Evolutionary conservation across 2,797 vertebrate species (phyloP), one percentile per base, ranked within the genome.

Genomic region (Geotrypetes seraphini): DNA sequence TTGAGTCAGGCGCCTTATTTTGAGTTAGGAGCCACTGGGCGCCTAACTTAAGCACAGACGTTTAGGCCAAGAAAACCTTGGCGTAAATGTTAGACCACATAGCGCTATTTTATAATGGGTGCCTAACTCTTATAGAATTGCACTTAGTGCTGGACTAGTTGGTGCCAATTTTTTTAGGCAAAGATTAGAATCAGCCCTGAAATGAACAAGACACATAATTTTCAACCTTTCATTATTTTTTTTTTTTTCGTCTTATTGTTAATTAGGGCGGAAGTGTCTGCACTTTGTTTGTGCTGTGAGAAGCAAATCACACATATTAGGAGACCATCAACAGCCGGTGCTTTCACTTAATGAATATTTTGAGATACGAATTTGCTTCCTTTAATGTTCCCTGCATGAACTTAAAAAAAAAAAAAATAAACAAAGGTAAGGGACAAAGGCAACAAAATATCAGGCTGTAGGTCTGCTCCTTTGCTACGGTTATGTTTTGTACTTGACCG

Each of bases 351-450:
- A 50, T 51, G 55, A 57, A 63, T 47, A 56, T 63, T 73, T 68
- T 51, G 71, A 69, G 62, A 65, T 68, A 54, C 69, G 72, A 47
- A 62, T 64, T 69, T 65, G 66, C 42, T 77, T 80, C 58, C 59
- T 75, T 40, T 63, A 69, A 57, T 59, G 62, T 51, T 50, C 55
- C 66, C 75, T 55, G 19, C 33, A 56, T 74, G 61, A 82, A 71
- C 63, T 58, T 67, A 27, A 39, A 55, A 73, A 79, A 69, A 62
- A 63, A 76, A 78, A 75, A 47, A 54, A 35, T n/a, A n/a, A 42
- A 72, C 51, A 60, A 32, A 47, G 46, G 17, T 24, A 31, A 25
- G 28, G 39, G 54, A 71, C 46, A 71, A 64, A 73, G 59, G 39
- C 47, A 63, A 59, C 57, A 49, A 72, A 73, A 59, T 53, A 53